Evolutionary conservation across 2,113 vertebrate species (phyloP).

Genomic region (Eulemur macaco): DNA sequence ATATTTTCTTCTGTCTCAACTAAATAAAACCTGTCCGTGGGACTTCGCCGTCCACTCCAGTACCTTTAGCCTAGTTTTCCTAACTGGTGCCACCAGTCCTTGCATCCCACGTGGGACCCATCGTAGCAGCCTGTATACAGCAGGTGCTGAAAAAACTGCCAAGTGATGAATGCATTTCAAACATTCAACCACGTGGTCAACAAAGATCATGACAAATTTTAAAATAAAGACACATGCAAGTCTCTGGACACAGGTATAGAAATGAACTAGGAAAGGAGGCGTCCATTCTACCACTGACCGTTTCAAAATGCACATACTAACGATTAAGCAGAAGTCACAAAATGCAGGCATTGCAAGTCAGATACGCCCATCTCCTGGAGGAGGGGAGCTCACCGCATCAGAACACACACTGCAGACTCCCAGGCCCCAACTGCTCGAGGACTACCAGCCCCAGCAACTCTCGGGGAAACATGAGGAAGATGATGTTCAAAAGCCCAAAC

Average conservation of each 20-base stretch:
- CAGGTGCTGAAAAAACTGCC: background rate
- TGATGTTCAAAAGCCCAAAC: fast-evolving
- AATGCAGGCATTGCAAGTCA: background rate
- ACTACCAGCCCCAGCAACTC: background rate
- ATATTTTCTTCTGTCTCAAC: background rate
- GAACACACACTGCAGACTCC: background rate
- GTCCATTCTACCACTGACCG: background rate
- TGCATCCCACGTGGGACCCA: fast-evolving
- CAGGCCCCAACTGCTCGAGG: background rate
- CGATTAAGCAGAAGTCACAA: background rate
- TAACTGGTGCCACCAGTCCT: too few species aligned
- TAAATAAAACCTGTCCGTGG: background rate
- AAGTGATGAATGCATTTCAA: background rate
- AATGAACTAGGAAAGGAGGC: background rate
- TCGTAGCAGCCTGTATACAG: fast-evolving
- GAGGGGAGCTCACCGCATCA: background rate
- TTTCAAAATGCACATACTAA: background rate
- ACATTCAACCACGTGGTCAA: background rate
- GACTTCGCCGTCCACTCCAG: background rate
- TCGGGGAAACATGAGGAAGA: background rate
- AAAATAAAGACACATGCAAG: background rate
- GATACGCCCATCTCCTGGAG: background rate
- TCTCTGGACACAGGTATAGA: background rate
- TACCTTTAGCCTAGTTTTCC: background rate
- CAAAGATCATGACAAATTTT: background rate